Percentiles rank a stretch among this genome's conserved stretches.
phyloP scores from a whole-genome alignment of 2,797 vertebrate species.

The Ceryle rudis region DNA sequence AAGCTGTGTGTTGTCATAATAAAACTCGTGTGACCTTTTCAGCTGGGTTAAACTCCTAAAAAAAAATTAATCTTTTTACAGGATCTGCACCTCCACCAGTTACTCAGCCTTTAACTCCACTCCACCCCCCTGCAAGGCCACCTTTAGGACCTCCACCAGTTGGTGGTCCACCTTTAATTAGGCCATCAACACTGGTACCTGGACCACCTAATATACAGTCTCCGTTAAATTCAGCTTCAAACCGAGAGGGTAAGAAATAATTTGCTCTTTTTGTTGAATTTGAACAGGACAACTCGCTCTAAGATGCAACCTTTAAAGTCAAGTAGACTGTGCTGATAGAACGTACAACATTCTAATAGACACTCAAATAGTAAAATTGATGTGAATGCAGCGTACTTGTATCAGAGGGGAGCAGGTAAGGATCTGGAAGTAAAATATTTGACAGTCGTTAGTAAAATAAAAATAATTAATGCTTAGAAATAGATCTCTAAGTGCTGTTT shows the following conservation, averaged over 20 bases:
- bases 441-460: background rate
- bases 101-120: conserved; percentile 79
- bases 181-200: conserved; percentile 64
- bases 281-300: background rate
- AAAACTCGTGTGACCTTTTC: background rate
- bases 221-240: conserved; percentile 68
- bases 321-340: background rate
- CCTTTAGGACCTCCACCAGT: conserved; percentile 78
- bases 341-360: background rate
- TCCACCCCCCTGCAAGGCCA: conserved; percentile 79
- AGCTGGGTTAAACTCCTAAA: background rate
- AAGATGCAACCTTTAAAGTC: background rate
- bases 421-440: background rate
- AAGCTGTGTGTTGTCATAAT: accelerated
- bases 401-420: background rate
- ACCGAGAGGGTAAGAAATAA: conserved; percentile 80
- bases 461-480: background rate
- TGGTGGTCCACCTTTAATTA: conserved; percentile 76
- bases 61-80: conserved; percentile 67
- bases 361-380: background rate
- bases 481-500: background rate
- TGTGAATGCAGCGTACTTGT: background rate
- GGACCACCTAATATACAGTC: conserved; percentile 75
- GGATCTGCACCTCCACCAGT: conserved; percentile 80
- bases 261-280: background rate